A percentile compares a stretch with the other conserved stretches of the same genome.
Conservation (phyloP, 2,113 vertebrate species). For the Mobula birostris region DNA sequence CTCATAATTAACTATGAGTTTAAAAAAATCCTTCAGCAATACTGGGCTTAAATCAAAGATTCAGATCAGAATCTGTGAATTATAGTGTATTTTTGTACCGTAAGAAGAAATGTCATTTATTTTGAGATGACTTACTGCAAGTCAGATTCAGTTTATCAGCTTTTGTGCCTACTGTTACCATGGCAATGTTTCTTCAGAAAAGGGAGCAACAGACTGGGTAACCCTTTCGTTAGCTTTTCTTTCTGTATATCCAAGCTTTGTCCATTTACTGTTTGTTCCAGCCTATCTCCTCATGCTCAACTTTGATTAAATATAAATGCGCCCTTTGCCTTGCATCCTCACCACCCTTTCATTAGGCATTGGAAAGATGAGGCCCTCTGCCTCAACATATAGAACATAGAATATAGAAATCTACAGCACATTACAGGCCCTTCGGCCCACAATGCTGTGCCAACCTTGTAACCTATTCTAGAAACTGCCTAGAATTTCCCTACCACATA, state of each 20-base stretch:
- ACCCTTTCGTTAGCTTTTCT: neutral
- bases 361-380: neutral
- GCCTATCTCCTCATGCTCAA: neutral
- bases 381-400: neutral
- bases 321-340: neutral
- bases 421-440: too few relatives aligned
- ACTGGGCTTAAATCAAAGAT: neutral
- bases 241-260: too few relatives aligned
- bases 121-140: neutral
- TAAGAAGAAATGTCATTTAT: neutral
- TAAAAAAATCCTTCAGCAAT: neutral
- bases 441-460: too few relatives aligned
- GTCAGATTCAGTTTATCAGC: neutral
- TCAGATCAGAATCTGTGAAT: neutral
- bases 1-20: neutral
- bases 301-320: neutral
- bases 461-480: too few relatives aligned
- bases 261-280: neutral
- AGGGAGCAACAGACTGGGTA: neutral
- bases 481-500: too few relatives aligned
- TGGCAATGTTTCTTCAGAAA: constrained; percentile 9
- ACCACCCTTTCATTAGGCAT: neutral
- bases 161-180: constrained; percentile 12
- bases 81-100: neutral
- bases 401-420: too few relatives aligned